These are phyloP conservation scores for Loripinus fragilis DNA, from an alignment of 2,888 invertebrate genomes.

Conservation along the genomic window DNA sequence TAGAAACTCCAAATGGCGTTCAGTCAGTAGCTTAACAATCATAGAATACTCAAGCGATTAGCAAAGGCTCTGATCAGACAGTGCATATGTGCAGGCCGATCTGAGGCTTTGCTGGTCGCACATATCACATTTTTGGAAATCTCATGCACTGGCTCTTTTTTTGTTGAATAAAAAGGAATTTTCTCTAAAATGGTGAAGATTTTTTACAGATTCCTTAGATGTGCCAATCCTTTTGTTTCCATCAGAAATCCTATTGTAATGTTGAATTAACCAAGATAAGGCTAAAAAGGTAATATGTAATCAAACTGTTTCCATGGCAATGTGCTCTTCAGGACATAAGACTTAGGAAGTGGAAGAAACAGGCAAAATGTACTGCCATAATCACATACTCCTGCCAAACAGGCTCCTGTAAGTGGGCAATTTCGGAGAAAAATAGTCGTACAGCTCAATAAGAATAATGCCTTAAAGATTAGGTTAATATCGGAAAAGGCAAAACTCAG, in stretches of 20 bases:
- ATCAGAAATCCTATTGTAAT: background rate
- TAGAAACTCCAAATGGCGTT: no score
- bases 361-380: background rate
- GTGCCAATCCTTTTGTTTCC: background rate
- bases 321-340: background rate
- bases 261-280: background rate
- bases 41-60: no score
- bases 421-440: background rate
- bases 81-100: no score
- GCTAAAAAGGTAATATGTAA: conserved; percentile 18
- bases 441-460: background rate
- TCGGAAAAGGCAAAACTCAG: background rate
- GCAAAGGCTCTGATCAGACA: no score
- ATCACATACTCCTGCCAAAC: background rate
- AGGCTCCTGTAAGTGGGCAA: conserved; percentile 3
- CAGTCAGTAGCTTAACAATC: no score
- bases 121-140: no score
- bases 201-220: background rate
- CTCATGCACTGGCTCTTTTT: no score
- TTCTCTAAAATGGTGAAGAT: no score
- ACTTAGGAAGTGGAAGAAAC: background rate
- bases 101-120: no score
- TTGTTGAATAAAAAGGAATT: no score
- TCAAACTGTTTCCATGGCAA: conserved; percentile 13
- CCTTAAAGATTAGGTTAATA: background rate